Evolutionary conservation across 2,797 vertebrate species (phyloP).

Genomic region (Anniella stebbinsi): DNA sequence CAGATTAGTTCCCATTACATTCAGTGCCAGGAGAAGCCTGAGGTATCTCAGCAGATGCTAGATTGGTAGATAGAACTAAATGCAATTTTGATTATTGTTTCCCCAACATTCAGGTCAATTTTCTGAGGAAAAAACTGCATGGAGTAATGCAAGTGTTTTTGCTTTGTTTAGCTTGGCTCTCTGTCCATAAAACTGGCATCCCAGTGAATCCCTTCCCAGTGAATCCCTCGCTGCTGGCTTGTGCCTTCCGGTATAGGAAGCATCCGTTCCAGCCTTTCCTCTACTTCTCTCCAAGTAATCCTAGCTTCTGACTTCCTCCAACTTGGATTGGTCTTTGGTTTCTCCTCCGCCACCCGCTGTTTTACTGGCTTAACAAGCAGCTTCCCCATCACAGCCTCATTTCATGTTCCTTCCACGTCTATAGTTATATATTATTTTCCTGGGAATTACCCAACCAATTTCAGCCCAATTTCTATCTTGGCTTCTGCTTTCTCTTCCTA

Average conservation of each 20-base stretch:
- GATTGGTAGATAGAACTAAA: slow-evolving; percentile 52
- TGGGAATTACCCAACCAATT: not conserved
- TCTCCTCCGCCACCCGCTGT: not conserved
- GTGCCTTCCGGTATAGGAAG: not conserved
- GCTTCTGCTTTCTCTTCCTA: not conserved
- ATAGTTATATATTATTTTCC: not conserved
- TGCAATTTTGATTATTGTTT: slow-evolving; percentile 56
- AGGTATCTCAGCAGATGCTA: slow-evolving; percentile 60
- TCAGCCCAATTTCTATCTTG: not conserved
- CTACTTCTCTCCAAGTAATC: not conserved
- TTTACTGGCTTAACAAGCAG: not conserved
- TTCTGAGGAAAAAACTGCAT: slow-evolving; percentile 25
- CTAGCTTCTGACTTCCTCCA: not conserved
- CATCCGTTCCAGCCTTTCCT: not conserved
- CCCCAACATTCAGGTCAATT: slow-evolving; percentile 42
- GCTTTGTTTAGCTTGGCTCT: slow-evolving; percentile 57
- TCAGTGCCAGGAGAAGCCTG: slow-evolving; percentile 46
- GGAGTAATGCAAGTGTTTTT: slow-evolving; percentile 60
- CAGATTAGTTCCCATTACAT: slow-evolving; percentile 46
- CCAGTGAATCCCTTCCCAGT: not conserved
- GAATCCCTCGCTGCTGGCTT: no score
- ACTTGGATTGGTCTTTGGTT: not conserved
- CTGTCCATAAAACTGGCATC: not conserved
- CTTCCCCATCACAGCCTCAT: not conserved
- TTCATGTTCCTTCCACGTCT: not conserved